Conservation (phyloP, 2,797 vertebrate species). For the Gobionotothen gibberifrons region DNA sequence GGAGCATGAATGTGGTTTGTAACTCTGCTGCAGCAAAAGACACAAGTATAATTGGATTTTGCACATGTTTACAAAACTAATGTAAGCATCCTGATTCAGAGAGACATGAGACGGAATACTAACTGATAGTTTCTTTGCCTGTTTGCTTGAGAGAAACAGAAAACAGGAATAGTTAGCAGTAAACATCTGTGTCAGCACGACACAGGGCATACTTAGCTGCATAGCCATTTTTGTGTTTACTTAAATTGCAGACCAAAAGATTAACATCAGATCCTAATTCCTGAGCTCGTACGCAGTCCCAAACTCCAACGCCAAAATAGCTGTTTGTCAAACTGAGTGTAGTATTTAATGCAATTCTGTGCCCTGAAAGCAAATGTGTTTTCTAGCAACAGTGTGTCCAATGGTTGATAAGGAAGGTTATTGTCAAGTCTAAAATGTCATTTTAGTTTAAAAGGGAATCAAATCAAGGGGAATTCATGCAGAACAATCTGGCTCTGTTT, state of each 20-base stretch:
- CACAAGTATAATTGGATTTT: background rate
- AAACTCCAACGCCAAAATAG: conserved; percentile 15
- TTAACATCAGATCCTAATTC: conserved; percentile 3
- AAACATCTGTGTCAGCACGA: background rate
- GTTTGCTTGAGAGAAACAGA: conserved; percentile 1
- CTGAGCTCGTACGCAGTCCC: background rate
- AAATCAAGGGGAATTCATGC: conserved; percentile 24
- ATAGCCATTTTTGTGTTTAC: background rate
- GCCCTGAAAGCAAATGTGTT: background rate
- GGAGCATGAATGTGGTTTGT: background rate
- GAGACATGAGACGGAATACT: background rate
- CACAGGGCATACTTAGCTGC: background rate
- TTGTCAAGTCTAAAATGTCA: conserved; percentile 5
- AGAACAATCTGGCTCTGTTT: conserved; percentile 9
- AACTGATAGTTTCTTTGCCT: background rate
- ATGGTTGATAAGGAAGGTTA: conserved; percentile 20
- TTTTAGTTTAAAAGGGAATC: conserved; percentile 24
- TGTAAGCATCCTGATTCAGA: background rate
- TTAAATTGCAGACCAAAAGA: background rate
- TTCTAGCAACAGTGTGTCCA: conserved; percentile 11
- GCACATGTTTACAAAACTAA: background rate
- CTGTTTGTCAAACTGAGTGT: conserved; percentile 10
- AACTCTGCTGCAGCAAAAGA: background rate
- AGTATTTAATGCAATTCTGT: conserved; percentile 1
- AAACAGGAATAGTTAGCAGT: background rate